phyloP scores from a whole-genome alignment of 1,140 invertebrate species.

The Drosophila virilis region DNA sequence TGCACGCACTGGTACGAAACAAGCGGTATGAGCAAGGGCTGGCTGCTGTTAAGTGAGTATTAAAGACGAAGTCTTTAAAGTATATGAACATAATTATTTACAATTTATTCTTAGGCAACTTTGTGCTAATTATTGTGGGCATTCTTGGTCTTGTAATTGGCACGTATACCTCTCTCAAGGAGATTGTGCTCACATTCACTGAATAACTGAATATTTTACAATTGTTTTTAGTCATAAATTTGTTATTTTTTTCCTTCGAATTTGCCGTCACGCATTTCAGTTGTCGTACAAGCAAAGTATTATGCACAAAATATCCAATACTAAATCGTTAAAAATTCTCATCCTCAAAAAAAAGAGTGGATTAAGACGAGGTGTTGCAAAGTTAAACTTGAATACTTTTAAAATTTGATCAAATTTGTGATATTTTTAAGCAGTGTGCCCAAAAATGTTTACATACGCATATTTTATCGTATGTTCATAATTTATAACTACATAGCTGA shows the following conservation, averaged over 20 bases:
- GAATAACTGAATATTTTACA: constrained; percentile 48
- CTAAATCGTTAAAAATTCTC: constrained; percentile 50
- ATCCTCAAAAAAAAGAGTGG: constrained; percentile 9
- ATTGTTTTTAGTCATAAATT: constrained; percentile 16
- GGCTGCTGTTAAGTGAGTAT: constrained; percentile 73
- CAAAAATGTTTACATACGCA: constrained; percentile 60
- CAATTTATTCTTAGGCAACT: constrained; percentile 86
- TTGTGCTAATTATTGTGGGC: constrained; percentile 88
- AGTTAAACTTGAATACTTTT: constrained; percentile 60
- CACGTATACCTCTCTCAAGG: constrained; percentile 88
- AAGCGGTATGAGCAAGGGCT: constrained; percentile 80
- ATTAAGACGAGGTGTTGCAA: constrained; percentile 20
- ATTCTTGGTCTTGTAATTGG: constrained; percentile 88
- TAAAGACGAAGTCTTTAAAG: no score
- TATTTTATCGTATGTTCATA: constrained; percentile 56
- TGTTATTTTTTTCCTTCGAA: constrained; percentile 37
- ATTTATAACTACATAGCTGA: constrained; percentile 62
- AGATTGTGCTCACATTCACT: constrained; percentile 87
- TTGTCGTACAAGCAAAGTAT: constrained; percentile 68
- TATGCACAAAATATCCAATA: constrained; percentile 59
- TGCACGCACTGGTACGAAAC: constrained; percentile 88
- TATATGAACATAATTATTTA: neutral
- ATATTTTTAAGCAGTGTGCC: constrained; percentile 80
- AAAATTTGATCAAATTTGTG: constrained; percentile 72
- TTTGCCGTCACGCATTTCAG: constrained; percentile 60